Evolutionary conservation across 2,797 vertebrate species (phyloP).

Genomic region (Coendou prehensilis): DNA sequence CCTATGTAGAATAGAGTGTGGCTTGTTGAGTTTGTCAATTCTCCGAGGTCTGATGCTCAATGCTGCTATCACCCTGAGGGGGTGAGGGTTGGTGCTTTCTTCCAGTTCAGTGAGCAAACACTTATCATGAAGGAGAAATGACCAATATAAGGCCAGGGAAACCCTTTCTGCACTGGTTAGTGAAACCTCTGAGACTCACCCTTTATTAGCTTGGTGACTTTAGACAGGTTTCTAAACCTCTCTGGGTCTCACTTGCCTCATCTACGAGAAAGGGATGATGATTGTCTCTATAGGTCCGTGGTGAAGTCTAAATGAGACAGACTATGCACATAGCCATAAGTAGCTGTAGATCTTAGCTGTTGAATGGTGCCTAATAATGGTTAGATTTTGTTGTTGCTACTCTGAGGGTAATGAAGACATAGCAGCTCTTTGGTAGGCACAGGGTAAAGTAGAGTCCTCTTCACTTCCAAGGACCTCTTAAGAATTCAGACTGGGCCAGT

Average conservation of each 20-base stretch:
- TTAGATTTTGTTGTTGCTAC: background rate
- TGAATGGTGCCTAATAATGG: too few species aligned
- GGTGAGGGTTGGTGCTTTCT: background rate
- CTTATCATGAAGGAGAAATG: background rate
- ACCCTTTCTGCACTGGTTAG: background rate
- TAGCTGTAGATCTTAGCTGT: background rate
- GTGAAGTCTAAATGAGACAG: background rate
- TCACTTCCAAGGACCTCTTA: background rate
- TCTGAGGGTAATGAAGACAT: background rate
- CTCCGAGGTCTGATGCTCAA: background rate
- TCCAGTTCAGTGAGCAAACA: background rate
- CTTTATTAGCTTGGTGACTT: background rate
- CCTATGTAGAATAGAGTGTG: background rate
- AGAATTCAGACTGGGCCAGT: background rate
- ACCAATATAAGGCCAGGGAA: background rate
- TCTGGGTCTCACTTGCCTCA: background rate
- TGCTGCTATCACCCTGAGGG: background rate
- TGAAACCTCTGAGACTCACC: background rate
- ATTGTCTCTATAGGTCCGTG: fast-evolving
- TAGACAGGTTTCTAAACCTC: background rate
- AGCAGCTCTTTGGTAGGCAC: background rate
- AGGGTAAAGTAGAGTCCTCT: background rate
- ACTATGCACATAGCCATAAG: background rate
- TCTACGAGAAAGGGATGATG: background rate
- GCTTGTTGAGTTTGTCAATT: fast-evolving